Conservation (phyloP, 2,113 vertebrate genomes). For the Ammospiza caudacuta region DNA sequence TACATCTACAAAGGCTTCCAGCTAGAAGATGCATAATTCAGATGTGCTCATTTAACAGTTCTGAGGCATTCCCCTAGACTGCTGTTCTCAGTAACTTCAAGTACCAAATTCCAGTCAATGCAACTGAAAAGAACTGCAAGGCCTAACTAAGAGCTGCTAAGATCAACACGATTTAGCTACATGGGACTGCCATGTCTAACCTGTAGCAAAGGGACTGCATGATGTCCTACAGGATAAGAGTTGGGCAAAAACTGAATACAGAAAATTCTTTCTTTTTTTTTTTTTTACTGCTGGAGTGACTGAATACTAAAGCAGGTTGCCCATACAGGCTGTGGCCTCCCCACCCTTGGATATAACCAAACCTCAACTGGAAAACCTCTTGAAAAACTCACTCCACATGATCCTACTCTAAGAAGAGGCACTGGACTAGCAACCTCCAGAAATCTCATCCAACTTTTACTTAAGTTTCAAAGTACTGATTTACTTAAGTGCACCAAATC, state of each 20-base stretch:
- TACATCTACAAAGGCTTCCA: neutral
- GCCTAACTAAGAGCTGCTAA: neutral
- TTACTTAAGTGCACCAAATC: neutral
- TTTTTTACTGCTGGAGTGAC: neutral
- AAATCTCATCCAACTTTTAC: neutral
- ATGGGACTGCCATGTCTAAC: neutral
- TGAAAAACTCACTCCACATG: neutral
- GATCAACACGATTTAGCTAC: neutral
- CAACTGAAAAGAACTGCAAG: neutral
- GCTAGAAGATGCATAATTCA: neutral
- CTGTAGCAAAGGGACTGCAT: too few relatives aligned
- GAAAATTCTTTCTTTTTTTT: too few relatives aligned
- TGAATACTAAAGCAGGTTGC: neutral
- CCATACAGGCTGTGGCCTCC: neutral
- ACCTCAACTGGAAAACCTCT: neutral
- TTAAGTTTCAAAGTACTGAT: neutral
- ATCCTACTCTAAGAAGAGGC: neutral
- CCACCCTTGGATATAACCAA: neutral
- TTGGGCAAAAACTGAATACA: too few relatives aligned
- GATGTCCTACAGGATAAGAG: too few relatives aligned
- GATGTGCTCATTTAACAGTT: neutral
- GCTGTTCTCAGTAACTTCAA: neutral
- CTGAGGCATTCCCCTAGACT: neutral
- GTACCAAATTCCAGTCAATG: neutral
- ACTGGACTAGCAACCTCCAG: neutral